A percentile compares a stretch with the other conserved stretches of the same genome.
Evolutionary conservation across 2,797 vertebrate genomes (phyloP).

Genomic region (Lepidocolaptes lacrymiger): DNA sequence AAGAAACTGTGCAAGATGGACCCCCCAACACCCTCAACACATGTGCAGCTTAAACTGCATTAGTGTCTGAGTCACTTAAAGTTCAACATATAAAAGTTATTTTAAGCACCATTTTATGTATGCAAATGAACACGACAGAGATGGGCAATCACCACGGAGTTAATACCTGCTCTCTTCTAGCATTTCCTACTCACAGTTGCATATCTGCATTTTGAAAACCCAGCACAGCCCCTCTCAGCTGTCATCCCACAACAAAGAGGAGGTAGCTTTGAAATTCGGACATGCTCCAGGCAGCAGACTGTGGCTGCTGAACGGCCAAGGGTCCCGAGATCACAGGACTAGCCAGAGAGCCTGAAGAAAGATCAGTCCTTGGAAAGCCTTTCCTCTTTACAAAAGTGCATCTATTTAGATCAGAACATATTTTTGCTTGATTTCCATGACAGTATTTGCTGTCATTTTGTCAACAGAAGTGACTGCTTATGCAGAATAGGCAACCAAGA

Average conservation of each 20-base stretch:
- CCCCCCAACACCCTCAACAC: neutral
- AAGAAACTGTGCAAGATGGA: neutral
- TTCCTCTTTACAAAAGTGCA: neutral
- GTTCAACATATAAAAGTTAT: neutral
- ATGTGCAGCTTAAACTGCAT: neutral
- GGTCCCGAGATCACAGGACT: neutral
- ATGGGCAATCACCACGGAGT: neutral
- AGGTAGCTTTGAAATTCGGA: neutral
- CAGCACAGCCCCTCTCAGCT: neutral
- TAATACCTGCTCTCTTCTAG: neutral
- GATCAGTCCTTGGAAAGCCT: neutral
- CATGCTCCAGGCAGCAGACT: neutral
- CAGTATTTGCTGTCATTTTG: neutral
- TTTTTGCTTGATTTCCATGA: neutral
- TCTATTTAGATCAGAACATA: neutral
- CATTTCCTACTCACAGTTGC: neutral
- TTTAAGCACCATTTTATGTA: neutral
- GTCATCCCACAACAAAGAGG: neutral
- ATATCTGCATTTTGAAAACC: neutral
- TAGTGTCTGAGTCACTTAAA: neutral
- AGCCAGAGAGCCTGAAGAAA: neutral
- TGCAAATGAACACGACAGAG: neutral
- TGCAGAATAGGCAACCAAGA: neutral
- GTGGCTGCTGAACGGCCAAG: neutral
- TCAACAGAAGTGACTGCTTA: neutral